Base-by-base conservation (phyloP, 2,888 invertebrate species). In the Agrotis clavis region DNA sequence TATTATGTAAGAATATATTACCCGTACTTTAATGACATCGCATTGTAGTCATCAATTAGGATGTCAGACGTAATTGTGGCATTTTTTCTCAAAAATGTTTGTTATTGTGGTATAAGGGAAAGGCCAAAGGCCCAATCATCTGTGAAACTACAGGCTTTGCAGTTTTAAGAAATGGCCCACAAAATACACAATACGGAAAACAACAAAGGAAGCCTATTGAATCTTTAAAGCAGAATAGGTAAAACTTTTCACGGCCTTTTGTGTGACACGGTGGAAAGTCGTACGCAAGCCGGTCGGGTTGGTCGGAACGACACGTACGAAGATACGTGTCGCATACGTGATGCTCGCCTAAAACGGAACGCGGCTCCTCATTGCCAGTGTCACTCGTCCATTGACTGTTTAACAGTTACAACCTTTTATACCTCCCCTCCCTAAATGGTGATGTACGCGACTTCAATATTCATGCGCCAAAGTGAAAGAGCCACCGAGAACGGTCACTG, bases 341-440 rank as follows among this genome's bases (percentile, higher is more conserved):
- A 94, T 91, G 77, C 63, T 75, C 86, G 88, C 89, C 92, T 91
- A 92, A 94, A 94, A 91, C 89, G 92, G 93, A 91, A 89, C 90
- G 85, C 83, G 83, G 79, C 88, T 88, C 86, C 91, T 93, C 94
- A 94, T 93, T 94, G 94, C 91, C 94, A 94, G 92, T 95, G 95
- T 93, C 94, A 92, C 87, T 91, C 92, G 92, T 90, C 90, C 93
- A 93, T 93, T 92, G 94, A 92, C 92, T 92, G 91, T 90, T 94
- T 93, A 93, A 95, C 95, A 93, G 95, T 95, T 94, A 94, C 90
- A 85, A 90, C 90, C 93, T 91, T 92, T 91, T 92, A 90, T 91
- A 90, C 86, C 84, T 87, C 87, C 86, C 86, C 88, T 84, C 90
- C 89, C 82, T 90, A 92, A 88, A 93, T 87, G 92, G 94, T 75